A percentile compares a stretch with the other conserved stretches of the same genome.
These are phyloP conservation scores for Brachyrhaphis roseni DNA, from an alignment of 2,797 vertebrate species.

Conservation along the genomic window DNA sequence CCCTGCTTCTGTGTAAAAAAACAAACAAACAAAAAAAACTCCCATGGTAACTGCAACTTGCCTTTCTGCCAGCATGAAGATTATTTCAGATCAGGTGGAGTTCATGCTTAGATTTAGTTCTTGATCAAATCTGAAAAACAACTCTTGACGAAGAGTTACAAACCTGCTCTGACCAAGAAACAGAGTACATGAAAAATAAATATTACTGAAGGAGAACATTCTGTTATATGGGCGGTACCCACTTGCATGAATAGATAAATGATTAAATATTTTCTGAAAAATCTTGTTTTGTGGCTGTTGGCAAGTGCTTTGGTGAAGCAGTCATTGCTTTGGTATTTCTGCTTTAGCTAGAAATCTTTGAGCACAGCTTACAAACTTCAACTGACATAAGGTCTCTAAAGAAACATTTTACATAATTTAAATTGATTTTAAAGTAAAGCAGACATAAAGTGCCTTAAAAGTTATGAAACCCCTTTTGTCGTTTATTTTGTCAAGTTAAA, in stretches of 20 bases:
- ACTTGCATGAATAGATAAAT: slow-evolving; percentile 59
- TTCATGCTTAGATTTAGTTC: slow-evolving; percentile 2
- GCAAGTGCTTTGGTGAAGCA: slow-evolving; percentile 49
- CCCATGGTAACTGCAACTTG: slow-evolving; percentile 10
- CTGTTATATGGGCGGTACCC: slow-evolving; percentile 57
- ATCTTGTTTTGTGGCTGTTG: slow-evolving; percentile 58
- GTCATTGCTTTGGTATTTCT: slow-evolving; percentile 52
- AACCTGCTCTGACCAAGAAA: neutral
- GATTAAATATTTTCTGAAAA: slow-evolving; percentile 34
- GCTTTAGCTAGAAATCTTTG: slow-evolving; percentile 49
- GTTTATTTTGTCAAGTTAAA: neutral
- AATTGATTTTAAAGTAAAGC: slow-evolving; percentile 1
- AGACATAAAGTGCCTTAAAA: neutral
- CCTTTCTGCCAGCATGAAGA: neutral
- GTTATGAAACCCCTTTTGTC: neutral
- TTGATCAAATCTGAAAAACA: slow-evolving; percentile 11
- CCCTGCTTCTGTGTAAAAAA: slow-evolving; percentile 11
- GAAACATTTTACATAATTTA: neutral
- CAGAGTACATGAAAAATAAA: neutral
- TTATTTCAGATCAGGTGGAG: neutral
- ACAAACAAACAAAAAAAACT: slow-evolving; percentile 1
- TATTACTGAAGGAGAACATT: slow-evolving; percentile 41
- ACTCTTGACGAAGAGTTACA: slow-evolving; percentile 5
- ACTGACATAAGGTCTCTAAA: neutral
- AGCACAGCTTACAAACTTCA: slow-evolving; percentile 36